Evolutionary conservation across 2,113 vertebrate genomes (phyloP).

Genomic region (Macquaria australasica): DNA sequence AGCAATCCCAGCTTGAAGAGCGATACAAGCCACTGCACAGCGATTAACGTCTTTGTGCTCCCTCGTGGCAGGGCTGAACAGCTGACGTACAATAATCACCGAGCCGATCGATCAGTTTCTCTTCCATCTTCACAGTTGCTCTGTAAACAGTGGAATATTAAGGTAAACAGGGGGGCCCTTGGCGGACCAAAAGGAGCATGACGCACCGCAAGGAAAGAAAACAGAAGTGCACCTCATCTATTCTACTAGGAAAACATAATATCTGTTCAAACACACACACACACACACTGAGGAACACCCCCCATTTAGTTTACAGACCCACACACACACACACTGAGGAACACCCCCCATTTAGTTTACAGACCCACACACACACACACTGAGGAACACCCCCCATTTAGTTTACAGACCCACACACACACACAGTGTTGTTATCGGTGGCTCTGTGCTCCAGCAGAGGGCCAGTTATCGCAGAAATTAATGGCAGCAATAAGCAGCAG

Average conservation of each 20-base stretch:
- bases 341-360: constrained; percentile 25
- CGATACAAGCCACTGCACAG: too few species aligned
- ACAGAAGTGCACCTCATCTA: neutral
- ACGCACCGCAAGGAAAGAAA: neutral
- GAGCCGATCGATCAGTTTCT: too few species aligned
- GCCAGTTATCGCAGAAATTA: constrained; percentile 80
- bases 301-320: constrained; percentile 25
- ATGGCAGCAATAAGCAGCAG: constrained; percentile 81
- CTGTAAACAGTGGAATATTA: too few species aligned
- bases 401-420: constrained; percentile 25
- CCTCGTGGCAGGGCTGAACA: too few species aligned
- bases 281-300: constrained; percentile 39
- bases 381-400: constrained; percentile 33
- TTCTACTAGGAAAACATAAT: neutral
- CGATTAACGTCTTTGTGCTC: too few species aligned
- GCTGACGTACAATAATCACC: too few species aligned
- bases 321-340: constrained; percentile 36
- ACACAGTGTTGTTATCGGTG: constrained; percentile 56
- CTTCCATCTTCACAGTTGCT: too few species aligned
- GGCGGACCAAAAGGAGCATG: neutral
- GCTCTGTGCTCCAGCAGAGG: constrained; percentile 63
- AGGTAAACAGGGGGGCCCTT: too few species aligned
- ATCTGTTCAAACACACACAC: constrained; percentile 3
- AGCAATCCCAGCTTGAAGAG: too few species aligned
- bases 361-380: constrained; percentile 31